Conservation (phyloP, 2,888 invertebrate genomes). For the Drosophila mettleri region DNA sequence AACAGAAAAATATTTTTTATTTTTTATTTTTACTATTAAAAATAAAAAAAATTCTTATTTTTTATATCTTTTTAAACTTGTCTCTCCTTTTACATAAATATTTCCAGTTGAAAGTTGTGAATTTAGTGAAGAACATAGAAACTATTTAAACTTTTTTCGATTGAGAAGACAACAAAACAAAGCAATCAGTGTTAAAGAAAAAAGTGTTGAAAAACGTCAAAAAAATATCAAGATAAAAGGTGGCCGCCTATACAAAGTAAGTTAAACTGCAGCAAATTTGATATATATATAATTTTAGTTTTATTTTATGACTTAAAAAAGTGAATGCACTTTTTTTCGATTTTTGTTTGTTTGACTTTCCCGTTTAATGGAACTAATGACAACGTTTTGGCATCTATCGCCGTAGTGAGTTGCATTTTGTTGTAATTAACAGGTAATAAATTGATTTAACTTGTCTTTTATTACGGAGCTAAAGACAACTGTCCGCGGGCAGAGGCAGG, state of each 20-base stretch:
- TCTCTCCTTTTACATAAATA: background rate
- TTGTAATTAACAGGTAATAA: slow-evolving; percentile 5
- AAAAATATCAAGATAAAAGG: background rate
- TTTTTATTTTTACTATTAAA: background rate
- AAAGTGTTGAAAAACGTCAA: slow-evolving; percentile 5
- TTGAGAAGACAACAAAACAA: too few species aligned
- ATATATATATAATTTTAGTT: background rate
- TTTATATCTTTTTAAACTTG: background rate
- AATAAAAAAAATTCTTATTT: too few species aligned
- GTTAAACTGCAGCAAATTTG: background rate
- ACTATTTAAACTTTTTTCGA: too few species aligned
- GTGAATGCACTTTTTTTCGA: background rate
- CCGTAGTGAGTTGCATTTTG: slow-evolving; percentile 12
- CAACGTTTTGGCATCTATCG: background rate
- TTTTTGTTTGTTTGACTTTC: background rate
- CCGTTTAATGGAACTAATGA: background rate
- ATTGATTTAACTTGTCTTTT: slow-evolving; percentile 27
- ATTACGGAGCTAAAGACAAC: slow-evolving; percentile 4
- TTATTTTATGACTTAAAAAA: too few species aligned
- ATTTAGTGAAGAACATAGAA: slow-evolving; percentile 4
- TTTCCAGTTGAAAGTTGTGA: slow-evolving; percentile 13
- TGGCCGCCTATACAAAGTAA: slow-evolving; percentile 9
- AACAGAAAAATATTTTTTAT: background rate
- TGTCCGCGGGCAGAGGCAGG: background rate
- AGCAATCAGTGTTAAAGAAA: slow-evolving; percentile 9